Evolutionary conservation across 2,113 vertebrate genomes (phyloP).

Genomic region (Columba livia): DNA sequence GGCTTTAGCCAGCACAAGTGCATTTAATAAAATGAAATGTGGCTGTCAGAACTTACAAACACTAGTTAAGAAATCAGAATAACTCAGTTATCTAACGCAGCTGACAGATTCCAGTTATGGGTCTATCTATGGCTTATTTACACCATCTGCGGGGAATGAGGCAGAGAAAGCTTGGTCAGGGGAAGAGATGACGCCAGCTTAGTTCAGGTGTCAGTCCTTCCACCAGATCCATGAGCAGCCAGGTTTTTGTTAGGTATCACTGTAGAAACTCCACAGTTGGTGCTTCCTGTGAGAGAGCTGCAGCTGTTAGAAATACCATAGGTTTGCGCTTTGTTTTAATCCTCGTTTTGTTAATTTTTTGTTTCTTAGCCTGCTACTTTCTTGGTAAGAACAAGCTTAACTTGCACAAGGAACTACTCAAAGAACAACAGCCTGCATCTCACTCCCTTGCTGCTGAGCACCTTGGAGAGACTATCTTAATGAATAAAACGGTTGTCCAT

Average conservation of each 20-base stretch:
- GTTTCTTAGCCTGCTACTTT: neutral
- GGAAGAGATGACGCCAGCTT: fast-evolving
- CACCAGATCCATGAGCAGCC: neutral
- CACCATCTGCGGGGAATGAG: neutral
- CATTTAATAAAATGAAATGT: constrained; percentile 8
- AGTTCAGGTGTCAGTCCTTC: neutral
- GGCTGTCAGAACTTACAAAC: neutral
- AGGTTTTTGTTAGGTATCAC: neutral
- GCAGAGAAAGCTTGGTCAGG: neutral
- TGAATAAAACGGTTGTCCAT: neutral
- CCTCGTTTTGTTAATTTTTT: neutral
- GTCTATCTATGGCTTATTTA: fast-evolving
- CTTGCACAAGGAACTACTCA: fast-evolving
- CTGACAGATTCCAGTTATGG: neutral
- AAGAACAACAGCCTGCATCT: neutral
- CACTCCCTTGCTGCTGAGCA: neutral
- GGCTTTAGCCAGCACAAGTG: neutral
- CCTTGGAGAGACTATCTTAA: neutral
- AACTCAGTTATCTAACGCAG: neutral
- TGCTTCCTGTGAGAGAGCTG: neutral
- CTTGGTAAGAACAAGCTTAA: neutral
- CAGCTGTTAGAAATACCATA: neutral
- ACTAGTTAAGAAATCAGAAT: neutral
- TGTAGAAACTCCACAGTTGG: neutral
- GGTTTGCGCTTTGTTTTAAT: neutral